Conservation (phyloP, 2,113 vertebrate species). For the Phalacrocorax brasilianus region DNA sequence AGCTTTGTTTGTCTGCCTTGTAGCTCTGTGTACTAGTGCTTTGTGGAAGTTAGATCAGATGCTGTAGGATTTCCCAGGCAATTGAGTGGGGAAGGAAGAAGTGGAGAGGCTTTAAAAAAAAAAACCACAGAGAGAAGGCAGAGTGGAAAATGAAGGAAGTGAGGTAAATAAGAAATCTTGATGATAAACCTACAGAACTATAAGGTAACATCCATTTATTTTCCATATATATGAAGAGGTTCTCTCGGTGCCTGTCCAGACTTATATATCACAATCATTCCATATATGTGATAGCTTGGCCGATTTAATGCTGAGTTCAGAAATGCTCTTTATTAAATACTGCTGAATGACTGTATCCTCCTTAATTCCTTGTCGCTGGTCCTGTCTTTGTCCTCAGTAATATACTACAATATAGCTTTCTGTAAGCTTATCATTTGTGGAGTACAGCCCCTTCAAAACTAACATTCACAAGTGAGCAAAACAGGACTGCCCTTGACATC, state of each 20-base stretch:
- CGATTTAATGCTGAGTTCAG: neutral
- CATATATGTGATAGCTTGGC: neutral
- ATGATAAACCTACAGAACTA: neutral
- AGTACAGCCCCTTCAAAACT: neutral
- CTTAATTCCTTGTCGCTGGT: neutral
- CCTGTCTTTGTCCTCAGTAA: neutral
- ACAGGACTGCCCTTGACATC: neutral
- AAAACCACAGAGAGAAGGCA: neutral
- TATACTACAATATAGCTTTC: neutral
- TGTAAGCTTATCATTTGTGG: neutral
- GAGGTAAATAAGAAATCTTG: neutral
- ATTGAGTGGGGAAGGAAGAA: neutral
- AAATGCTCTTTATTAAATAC: neutral
- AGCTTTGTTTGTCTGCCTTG: neutral
- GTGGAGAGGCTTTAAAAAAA: neutral
- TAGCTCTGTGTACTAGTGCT: neutral
- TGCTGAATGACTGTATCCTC: neutral
- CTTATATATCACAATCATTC: fast-evolving
- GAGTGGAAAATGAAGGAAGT: neutral
- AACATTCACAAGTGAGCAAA: neutral
- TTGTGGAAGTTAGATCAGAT: neutral
- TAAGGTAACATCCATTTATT: neutral
- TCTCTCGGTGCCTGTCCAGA: neutral
- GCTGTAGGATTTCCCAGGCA: neutral
- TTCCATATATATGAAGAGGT: neutral